Evolutionary conservation across 2,113 vertebrate species (phyloP).

Genomic region (Myanophis thanlyinensis): DNA sequence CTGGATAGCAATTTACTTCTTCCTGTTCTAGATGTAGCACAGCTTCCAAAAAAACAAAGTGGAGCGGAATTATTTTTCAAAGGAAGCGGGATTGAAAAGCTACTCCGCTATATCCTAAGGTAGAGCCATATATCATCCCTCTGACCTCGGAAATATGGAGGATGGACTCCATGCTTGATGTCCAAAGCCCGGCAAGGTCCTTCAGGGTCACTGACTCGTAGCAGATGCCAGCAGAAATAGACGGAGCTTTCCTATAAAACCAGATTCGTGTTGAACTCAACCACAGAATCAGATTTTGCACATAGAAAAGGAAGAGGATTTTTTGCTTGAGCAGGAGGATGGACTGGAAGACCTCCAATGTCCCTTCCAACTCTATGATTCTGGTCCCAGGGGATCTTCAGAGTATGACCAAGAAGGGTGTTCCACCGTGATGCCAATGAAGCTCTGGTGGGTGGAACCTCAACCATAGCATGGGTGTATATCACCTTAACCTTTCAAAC

Average conservation of each 20-base stretch:
- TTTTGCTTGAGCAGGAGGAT: not conserved
- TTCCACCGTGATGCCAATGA: not conserved
- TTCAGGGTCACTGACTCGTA: not conserved
- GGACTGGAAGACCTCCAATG: not conserved
- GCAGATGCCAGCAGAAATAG: not conserved
- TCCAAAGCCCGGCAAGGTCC: not conserved
- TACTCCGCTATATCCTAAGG: conserved; percentile 59
- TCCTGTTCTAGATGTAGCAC: conserved; percentile 72
- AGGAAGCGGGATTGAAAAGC: conserved; percentile 79
- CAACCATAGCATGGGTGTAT: not conserved
- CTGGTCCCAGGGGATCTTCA: not conserved
- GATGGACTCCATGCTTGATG: not conserved
- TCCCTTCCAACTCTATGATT: not conserved
- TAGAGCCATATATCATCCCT: conserved; percentile 61
- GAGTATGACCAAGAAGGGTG: not conserved
- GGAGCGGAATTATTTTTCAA: conserved; percentile 77
- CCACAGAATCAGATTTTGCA: not conserved
- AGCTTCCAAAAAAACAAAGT: conserved; percentile 74
- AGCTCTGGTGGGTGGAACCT: not conserved
- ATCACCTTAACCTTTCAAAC: not conserved
- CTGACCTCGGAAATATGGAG: conserved; percentile 32
- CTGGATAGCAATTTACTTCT: conserved; percentile 74
- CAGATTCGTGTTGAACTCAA: not conserved
- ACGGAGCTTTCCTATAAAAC: not conserved
- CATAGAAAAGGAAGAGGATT: not conserved